Percentiles rank a stretch among this genome's conserved stretches.
phyloP scores from a whole-genome alignment of 1,140 invertebrate species.

The Andrena cerasifolii region DNA sequence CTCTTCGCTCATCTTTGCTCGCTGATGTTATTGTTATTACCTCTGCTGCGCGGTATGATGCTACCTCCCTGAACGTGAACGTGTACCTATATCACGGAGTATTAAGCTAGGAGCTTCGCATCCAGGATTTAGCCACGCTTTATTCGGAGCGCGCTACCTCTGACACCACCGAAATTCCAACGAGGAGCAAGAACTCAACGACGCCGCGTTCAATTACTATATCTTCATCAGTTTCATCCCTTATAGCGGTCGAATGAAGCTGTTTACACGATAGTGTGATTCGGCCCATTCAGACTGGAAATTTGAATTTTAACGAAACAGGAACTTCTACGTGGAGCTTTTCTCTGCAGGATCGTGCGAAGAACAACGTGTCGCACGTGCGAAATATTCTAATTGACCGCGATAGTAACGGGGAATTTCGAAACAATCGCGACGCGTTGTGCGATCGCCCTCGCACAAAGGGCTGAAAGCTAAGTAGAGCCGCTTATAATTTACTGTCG shows the following conservation, averaged over 20 bases:
- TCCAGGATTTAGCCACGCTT: neutral
- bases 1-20: constrained; percentile 27
- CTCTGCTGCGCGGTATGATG: constrained; percentile 25
- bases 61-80: neutral
- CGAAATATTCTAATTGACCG: no score
- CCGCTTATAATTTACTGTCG: neutral
- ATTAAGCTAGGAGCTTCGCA: constrained; percentile 1
- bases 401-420: neutral
- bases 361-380: no score
- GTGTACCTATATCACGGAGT: constrained; percentile 22
- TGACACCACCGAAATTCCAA: constrained; percentile 10
- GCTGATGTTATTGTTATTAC: constrained; percentile 31
- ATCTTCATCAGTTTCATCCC: neutral
- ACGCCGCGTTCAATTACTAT: constrained; percentile 1
- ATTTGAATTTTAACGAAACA: no score
- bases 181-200: neutral
- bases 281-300: no score
- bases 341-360: no score
- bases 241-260: neutral
- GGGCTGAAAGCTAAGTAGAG: neutral
- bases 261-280: no score
- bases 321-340: no score
- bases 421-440: neutral
- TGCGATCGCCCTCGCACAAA: neutral
- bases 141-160: neutral